phyloP scores from a whole-genome alignment of 2,797 vertebrate genomes.

The Enteromius unitaeniatus region DNA sequence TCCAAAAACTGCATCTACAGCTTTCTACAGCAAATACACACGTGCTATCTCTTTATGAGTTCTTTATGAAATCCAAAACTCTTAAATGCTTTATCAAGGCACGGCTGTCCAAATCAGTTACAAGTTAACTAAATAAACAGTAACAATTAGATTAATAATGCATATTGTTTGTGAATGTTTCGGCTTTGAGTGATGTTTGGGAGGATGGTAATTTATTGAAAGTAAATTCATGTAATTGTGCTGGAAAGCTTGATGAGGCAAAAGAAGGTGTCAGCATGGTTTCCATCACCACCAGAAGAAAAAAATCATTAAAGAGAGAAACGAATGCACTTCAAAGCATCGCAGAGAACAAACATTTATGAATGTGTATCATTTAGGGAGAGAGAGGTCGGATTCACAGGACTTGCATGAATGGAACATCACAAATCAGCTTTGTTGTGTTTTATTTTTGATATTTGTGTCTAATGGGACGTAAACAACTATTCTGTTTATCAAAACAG shows the following conservation, averaged over 20 bases:
- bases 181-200: constrained; percentile 97
- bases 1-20: constrained; percentile 1
- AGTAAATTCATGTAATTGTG: constrained; percentile 97
- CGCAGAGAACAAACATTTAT: constrained; percentile 81
- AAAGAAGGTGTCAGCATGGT: constrained; percentile 93
- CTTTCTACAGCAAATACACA: constrained; percentile 67
- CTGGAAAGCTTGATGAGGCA: constrained; percentile 93
- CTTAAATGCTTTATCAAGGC: constrained; percentile 86
- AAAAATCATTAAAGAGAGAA: constrained; percentile 84
- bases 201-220: constrained; percentile 99
- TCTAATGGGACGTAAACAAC: constrained; percentile 79
- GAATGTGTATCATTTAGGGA: constrained; percentile 78
- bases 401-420: constrained; percentile 79
- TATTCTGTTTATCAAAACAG: constrained; percentile 78
- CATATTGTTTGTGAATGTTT: constrained; percentile 96
- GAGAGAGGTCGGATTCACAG: constrained; percentile 72
- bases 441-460: constrained; percentile 75
- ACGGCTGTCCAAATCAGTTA: constrained; percentile 89
- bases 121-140: constrained; percentile 94
- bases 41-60: constrained; percentile 74
- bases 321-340: constrained; percentile 80
- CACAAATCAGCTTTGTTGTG: constrained; percentile 79
- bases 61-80: constrained; percentile 80
- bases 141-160: constrained; percentile 99
- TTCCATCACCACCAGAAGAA: constrained; percentile 87